phyloP scores from a whole-genome alignment of 1,140 invertebrate genomes.

The Macrobrachium nipponense region DNA sequence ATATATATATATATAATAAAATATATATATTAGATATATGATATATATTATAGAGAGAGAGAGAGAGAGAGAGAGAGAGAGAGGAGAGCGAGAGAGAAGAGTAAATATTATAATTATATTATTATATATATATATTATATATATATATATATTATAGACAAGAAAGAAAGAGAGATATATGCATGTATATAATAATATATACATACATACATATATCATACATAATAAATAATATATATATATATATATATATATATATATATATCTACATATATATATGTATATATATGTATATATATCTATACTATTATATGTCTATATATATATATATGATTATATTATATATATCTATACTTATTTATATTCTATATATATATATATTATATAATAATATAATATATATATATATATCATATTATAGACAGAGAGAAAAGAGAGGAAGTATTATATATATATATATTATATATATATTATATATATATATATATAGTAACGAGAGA shows the following conservation, averaged over 20 bases:
- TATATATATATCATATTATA: background rate
- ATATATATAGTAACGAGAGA: background rate
- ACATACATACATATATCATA: background rate
- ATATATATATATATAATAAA: too few relatives aligned
- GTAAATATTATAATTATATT: too few relatives aligned
- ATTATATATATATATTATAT: background rate
- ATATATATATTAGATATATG: too few relatives aligned
- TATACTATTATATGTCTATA: too few relatives aligned
- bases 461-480: background rate
- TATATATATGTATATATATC: background rate
- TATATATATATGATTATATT: background rate
- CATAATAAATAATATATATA: background rate
- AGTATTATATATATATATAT: background rate
- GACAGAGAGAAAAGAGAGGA: too few relatives aligned
- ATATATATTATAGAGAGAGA: too few relatives aligned
- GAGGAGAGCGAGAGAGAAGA: too few relatives aligned
- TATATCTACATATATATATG: too few relatives aligned
- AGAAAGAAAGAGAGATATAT: too few relatives aligned
- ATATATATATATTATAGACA: too few relatives aligned
- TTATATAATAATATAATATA: background rate
- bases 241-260: background rate
- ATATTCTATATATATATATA: background rate
- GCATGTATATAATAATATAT: too few relatives aligned
- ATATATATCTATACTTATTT: background rate
- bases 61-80: too few relatives aligned